Base-by-base conservation (phyloP, 2,797 vertebrate genomes). In the Perodicticus potto region DNA sequence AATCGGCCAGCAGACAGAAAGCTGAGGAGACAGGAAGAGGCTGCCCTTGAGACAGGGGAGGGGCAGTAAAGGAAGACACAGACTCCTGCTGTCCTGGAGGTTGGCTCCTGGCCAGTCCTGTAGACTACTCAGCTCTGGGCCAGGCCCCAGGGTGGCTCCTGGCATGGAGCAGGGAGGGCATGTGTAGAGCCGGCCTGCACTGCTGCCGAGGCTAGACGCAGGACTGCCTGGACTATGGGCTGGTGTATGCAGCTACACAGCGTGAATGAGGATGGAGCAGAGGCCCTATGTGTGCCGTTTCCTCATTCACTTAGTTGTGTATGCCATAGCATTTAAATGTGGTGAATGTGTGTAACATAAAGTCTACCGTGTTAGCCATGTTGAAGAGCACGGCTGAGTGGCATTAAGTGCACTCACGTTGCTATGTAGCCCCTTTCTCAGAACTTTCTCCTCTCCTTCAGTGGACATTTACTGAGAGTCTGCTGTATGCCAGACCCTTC, bases 401-500 rank as follows among this genome's bases (percentile, higher is more conserved):
- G 73, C 40, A 32, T 29, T n/a, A n/a, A 59, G 86, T n/a, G 25
- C 25, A 34, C 29, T 81, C 23, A 37, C 9, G 7, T 25, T 73
- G 11, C 6, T 73, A 34, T 34, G 29, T 20, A 29, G 2, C 14
- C 10, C 27, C 11, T 53, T 45, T 61, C 74, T 40, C 89, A 81
- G 74, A 83, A 63, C 40, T 7, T 74, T 89, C 59, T 53, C 74
- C 10, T 72, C 34, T 86, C 61, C 6, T 73, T 82, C 1, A 3
- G 4, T 20, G 86, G 82, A 78, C 37, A 34, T 70, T 72, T 73
- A 57, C 10, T 57, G 80, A 87, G 67, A 43, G 73, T 69, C 57
- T 43, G 12, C 55, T 83, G 23, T 25, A 80, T 93, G 67, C 27
- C 77, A 67, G 89, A 70, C 70, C 55, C 88, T 93, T 94, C 29